A percentile compares a stretch with the other conserved stretches of the same genome.
These are phyloP conservation scores for Pterocles gutturalis DNA, from an alignment of 2,113 vertebrate species.

Conservation along the genomic window DNA sequence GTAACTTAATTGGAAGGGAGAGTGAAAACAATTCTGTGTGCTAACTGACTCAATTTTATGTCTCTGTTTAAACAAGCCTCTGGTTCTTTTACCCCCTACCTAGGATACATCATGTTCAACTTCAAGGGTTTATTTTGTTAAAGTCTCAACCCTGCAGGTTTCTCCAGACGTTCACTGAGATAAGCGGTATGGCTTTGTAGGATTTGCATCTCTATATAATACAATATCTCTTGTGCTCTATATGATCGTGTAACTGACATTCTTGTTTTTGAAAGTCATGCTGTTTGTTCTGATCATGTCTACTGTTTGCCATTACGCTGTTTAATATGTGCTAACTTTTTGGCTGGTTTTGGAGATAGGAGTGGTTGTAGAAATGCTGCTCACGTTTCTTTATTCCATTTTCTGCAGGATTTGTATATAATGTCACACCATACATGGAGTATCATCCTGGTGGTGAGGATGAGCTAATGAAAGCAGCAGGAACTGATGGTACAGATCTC, in stretches of 20 bases:
- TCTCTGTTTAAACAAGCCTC: not conserved
- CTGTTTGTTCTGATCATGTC: not conserved
- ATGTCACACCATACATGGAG: slow-evolving; percentile 94
- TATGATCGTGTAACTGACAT: accelerated
- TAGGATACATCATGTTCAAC: not conserved
- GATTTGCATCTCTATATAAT: not conserved
- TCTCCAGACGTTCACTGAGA: not conserved
- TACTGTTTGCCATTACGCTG: not conserved
- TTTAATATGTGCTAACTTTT: not conserved
- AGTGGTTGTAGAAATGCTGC: not conserved
- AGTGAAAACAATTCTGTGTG: not conserved
- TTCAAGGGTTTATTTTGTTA: not conserved
- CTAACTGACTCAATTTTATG: not conserved
- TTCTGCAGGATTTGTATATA: slow-evolving; percentile 91
- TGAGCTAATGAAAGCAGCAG: slow-evolving; percentile 94
- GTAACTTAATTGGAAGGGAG: not conserved
- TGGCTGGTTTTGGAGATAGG: not conserved
- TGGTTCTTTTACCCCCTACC: not conserved
- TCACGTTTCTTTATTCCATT: not conserved
- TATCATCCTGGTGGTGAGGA: slow-evolving; percentile 96
- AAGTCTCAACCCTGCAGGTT: not conserved
- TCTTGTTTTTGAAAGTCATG: not conserved
- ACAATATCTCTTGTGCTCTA: not conserved
- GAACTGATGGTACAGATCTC: slow-evolving; percentile 92
- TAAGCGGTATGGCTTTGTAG: not conserved